Base-by-base conservation (phyloP, 1,140 invertebrate genomes). In the Elymnias hypermnestra region DNA sequence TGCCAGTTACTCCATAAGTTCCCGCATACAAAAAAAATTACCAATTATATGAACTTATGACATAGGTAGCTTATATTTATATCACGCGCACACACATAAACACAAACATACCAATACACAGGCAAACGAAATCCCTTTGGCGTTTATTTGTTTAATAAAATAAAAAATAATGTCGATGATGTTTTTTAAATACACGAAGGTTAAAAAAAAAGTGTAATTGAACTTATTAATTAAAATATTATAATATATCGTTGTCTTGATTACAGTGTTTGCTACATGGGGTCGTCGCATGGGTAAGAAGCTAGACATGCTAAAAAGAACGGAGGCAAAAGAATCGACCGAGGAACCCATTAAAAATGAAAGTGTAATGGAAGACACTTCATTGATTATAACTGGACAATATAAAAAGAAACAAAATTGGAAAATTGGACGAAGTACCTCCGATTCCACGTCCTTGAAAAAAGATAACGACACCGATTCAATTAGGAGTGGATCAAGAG, bases 231-330 rank as follows among this genome's bases (percentile, higher is more conserved):
- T n/a, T n/a, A n/a, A n/a, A n/a, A n/a, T n/a, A n/a, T n/a, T n/a
- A n/a, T n/a, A n/a, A n/a, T n/a, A n/a, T n/a, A n/a, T n/a, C 9
- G 6, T 37, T 33, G 41, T 58, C 63, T 60, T 53, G 47, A 25
- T 87, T 88, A 38, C 88, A 93, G 92, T 92, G 57, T 88, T 93
- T 50, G 89, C 90, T 42, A 93, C 93, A 48, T 94, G 93, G 93
- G 92, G 93, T 61, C 90, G 92, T 41, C 88, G 90, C 38, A 93
- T 94, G 91, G 92, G 93, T 46, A 91, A 90, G 58, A 94, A 94
- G 70, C 87, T 94, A 63, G 93, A 94, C 63, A 89, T 93, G 54
- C 87, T 94, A 49, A 90, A 92, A 49, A 89, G 91, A 58, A 86
- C 88, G 17, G 91, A 92, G 45, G 85, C 88, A 39, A 91, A 91